These are phyloP conservation scores for Lichenostomus cassidix DNA, from an alignment of 2,113 vertebrate genomes.

Conservation along the genomic window DNA sequence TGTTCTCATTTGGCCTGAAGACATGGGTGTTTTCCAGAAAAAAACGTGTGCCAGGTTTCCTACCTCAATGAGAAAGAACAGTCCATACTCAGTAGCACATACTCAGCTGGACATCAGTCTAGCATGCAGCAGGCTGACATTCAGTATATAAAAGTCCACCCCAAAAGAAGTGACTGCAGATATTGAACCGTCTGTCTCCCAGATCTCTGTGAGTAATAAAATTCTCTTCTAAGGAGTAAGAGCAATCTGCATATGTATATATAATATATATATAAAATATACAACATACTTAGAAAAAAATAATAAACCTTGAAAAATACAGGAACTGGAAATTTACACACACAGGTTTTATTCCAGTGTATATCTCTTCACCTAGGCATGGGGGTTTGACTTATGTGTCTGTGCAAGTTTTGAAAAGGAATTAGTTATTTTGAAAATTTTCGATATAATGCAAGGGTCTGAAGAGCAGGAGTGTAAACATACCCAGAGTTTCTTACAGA, in stretches of 20 bases:
- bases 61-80: background rate
- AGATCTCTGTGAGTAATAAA: background rate
- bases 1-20: background rate
- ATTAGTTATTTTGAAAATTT: background rate
- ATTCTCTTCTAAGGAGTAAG: background rate
- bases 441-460: background rate
- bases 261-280: background rate
- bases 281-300: background rate
- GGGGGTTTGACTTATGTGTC: background rate
- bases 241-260: background rate
- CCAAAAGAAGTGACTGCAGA: background rate
- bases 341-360: background rate
- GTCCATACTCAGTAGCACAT: background rate
- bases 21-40: background rate
- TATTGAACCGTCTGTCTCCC: background rate
- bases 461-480: background rate
- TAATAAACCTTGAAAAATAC: background rate
- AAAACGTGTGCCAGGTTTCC: background rate
- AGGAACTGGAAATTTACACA: background rate
- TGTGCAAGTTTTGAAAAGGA: background rate
- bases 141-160: background rate
- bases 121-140: background rate
- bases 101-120: accelerated
- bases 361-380: background rate
- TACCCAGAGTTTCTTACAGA: background rate